phyloP scores from a whole-genome alignment of 2,113 vertebrate species.

The Struthio camelus region DNA sequence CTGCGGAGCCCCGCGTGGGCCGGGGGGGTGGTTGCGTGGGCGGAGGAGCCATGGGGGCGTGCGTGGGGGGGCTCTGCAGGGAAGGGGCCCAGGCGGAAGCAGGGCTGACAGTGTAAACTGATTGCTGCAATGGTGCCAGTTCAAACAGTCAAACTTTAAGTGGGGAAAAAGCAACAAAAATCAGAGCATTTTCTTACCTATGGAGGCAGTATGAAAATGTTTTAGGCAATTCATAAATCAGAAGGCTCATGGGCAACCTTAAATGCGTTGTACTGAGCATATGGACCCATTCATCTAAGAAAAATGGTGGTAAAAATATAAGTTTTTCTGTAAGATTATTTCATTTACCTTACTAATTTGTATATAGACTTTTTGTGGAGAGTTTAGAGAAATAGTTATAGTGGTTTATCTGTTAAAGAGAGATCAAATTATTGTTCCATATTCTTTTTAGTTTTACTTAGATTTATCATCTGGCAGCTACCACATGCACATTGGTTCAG shows the following conservation, averaged over 20 bases:
- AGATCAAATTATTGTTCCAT: fast-evolving
- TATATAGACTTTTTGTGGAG: background rate
- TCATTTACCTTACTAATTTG: background rate
- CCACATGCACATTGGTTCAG: fast-evolving
- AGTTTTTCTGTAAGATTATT: background rate
- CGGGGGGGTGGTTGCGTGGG: no score
- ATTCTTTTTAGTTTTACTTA: background rate
- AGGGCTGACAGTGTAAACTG: fast-evolving
- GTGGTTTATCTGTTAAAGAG: background rate
- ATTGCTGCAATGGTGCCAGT: fast-evolving
- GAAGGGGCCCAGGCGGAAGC: background rate
- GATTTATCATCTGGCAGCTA: background rate
- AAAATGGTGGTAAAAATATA: background rate
- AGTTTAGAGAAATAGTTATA: background rate
- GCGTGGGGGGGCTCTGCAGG: no score
- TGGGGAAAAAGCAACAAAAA: fast-evolving
- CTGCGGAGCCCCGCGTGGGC: no score
- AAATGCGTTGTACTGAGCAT: background rate
- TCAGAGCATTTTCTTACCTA: fast-evolving
- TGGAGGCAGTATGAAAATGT: fast-evolving
- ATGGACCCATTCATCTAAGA: background rate
- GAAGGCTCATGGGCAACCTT: background rate
- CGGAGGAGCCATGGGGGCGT: no score
- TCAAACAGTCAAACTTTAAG: fast-evolving
- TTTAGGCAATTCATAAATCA: fast-evolving